Percentiles rank a stretch among this genome's conserved stretches.
These are phyloP conservation scores for Ovis aries DNA, from an alignment of 2,113 vertebrate genomes.

Conservation along the genomic window ARS-UI_Ramb_v3.0 NC_056061.1:41027001-41027500, in stretches of 20 bases:
- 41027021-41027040: background rate
- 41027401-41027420: background rate
- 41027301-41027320: background rate
- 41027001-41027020: background rate
- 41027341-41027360: background rate
- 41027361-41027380: background rate
- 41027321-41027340: background rate
- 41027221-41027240: background rate
- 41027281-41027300: background rate
- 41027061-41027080: slow-evolving; percentile 12
- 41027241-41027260: background rate
- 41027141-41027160: slow-evolving; percentile 40
- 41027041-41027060: slow-evolving; percentile 6
- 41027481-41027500: background rate
- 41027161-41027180: slow-evolving; percentile 32
- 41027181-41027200: background rate
- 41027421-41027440: background rate
- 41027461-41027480: background rate
- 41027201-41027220: background rate
- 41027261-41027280: background rate
- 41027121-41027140: slow-evolving; percentile 20
- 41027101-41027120: slow-evolving; percentile 44
- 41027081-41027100: slow-evolving; percentile 45
- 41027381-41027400: slow-evolving; percentile 14
- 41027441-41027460: background rate